Conservation (phyloP, 2,113 vertebrate genomes). For the Spermophilus dauricus region DNA sequence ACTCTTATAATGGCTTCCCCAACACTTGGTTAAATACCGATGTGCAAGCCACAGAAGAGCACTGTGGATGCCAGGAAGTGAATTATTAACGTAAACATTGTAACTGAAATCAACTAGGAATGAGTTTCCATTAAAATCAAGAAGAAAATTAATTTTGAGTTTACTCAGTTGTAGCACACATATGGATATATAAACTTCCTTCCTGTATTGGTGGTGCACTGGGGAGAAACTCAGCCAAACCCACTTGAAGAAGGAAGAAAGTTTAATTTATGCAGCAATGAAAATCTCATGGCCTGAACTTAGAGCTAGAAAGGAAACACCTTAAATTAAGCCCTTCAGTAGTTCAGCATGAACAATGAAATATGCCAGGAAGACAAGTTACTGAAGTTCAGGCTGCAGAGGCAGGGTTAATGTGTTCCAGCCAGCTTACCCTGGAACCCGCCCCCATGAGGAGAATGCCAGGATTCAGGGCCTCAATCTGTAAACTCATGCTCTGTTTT, state of each 20-base stretch:
- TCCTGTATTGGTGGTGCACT: background rate
- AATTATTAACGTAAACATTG: slow-evolving; percentile 73
- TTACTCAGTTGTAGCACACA: slow-evolving; percentile 53
- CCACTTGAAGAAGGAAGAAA: slow-evolving; percentile 24
- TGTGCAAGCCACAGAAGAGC: background rate
- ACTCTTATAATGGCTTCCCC: slow-evolving; percentile 42
- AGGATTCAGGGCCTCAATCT: background rate
- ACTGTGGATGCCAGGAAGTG: background rate
- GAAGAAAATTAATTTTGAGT: slow-evolving; percentile 74
- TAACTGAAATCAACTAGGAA: slow-evolving; percentile 64
- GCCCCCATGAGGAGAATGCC: background rate
- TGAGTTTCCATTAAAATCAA: slow-evolving; percentile 66
- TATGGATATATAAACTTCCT: slow-evolving; percentile 14
- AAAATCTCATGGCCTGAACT: slow-evolving; percentile 17
- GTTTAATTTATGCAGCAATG: slow-evolving; percentile 45
- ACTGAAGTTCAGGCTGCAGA: slow-evolving; percentile 40
- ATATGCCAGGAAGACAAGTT: slow-evolving; percentile 52
- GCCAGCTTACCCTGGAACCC: background rate
- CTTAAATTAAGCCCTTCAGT: slow-evolving; percentile 7
- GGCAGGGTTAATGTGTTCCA: background rate
- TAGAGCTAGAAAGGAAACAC: slow-evolving; percentile 55
- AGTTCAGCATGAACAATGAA: slow-evolving; percentile 13
- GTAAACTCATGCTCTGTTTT: background rate
- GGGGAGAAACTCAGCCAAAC: slow-evolving; percentile 48
- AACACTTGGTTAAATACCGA: slow-evolving; percentile 58